phyloP scores from a whole-genome alignment of 2,888 invertebrate genomes.

The Mesorhabditis spiculigera region DNA sequence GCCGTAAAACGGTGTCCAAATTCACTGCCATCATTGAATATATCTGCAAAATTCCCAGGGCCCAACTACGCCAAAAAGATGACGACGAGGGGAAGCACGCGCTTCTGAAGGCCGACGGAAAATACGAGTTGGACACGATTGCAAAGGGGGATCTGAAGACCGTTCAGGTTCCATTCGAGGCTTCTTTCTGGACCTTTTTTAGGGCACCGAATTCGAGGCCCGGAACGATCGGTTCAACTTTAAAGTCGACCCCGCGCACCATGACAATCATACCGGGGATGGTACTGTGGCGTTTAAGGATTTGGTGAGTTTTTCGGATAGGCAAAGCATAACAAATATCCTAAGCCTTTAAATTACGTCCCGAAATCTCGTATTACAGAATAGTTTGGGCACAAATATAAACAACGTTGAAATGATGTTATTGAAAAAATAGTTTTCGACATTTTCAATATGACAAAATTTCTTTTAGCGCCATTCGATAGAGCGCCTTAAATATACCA shows the following conservation, averaged over 20 bases:
- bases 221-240: constrained; percentile 54
- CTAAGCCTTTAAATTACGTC: neutral
- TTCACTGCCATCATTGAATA: no score
- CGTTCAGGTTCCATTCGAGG: neutral
- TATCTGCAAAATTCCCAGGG: constrained; percentile 28
- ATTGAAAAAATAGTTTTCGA: no score
- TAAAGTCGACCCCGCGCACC: constrained; percentile 46
- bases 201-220: constrained; percentile 51
- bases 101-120: constrained; percentile 53
- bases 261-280: constrained; percentile 47
- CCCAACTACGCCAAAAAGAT: constrained; percentile 48
- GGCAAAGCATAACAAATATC: neutral
- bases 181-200: constrained; percentile 7
- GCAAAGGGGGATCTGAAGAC: constrained; percentile 49
- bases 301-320: constrained; percentile 28
- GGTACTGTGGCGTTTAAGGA: constrained; percentile 48
- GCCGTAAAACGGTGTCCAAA: no score
- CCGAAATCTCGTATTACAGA: neutral
- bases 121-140: constrained; percentile 55
- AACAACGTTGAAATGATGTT: no score
- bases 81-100: constrained; percentile 49
- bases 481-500: no score
- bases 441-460: no score
- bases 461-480: no score
- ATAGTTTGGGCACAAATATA: no score